These are phyloP conservation scores for Oryzaephilus surinamensis DNA, from an alignment of 1,140 invertebrate genomes.

Conservation along the genomic window DNA sequence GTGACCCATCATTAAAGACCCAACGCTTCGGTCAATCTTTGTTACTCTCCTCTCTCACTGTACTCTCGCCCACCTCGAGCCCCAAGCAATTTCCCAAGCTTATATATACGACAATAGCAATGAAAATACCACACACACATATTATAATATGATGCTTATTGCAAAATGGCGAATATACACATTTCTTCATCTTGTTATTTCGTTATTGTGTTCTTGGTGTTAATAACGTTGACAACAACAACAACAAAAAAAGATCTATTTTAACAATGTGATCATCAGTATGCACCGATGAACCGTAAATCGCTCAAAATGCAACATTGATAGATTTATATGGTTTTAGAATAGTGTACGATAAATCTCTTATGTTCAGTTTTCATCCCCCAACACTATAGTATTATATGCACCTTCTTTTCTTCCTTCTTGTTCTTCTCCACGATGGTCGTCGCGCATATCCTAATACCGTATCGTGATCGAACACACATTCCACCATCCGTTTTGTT, in stretches of 20 bases:
- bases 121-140: too few relatives aligned
- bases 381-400: too few relatives aligned
- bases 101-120: too few relatives aligned
- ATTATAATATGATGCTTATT: too few relatives aligned
- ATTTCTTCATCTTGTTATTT: too few relatives aligned
- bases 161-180: too few relatives aligned
- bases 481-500: constrained; percentile 22
- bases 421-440: constrained; percentile 12
- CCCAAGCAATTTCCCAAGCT: constrained; percentile 19
- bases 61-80: constrained; percentile 13
- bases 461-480: constrained; percentile 27
- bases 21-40: constrained; percentile 16
- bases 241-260: too few relatives aligned
- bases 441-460: constrained; percentile 8
- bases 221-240: too few relatives aligned
- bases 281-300: constrained; percentile 13
- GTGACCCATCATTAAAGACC: constrained; percentile 29
- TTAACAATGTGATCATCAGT: too few relatives aligned
- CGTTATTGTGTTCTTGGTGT: too few relatives aligned
- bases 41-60: background rate
- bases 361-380: too few relatives aligned
- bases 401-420: too few relatives aligned
- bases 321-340: constrained; percentile 14
- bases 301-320: constrained; percentile 7
- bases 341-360: constrained; percentile 16